A percentile compares a stretch with the other conserved stretches of the same genome.
Evolutionary conservation across 2,888 invertebrate species (phyloP).

Genomic region (Orthosia incerta): DNA sequence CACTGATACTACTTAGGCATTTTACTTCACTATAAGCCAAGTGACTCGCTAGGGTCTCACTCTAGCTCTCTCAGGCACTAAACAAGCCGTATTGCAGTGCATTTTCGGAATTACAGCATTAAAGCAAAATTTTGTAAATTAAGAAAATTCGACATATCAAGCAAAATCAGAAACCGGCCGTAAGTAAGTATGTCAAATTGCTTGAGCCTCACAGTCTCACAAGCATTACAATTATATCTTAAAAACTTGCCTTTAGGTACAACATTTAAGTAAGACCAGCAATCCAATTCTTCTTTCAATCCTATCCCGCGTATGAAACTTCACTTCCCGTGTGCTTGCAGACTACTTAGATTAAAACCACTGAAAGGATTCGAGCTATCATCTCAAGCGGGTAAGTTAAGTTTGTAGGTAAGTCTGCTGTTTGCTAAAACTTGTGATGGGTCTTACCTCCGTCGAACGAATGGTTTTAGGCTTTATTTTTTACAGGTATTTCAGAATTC

Average conservation of each 20-base stretch:
- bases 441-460: constrained; percentile 4
- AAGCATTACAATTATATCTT: not conserved
- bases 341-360: constrained; percentile 43
- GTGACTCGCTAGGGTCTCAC: not conserved
- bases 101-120: not conserved
- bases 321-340: constrained; percentile 14
- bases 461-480: not conserved
- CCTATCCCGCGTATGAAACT: constrained; percentile 12
- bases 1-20: not conserved
- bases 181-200: too few relatives aligned
- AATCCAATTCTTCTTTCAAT: constrained; percentile 5
- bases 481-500: not conserved
- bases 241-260: not conserved
- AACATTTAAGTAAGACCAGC: not conserved
- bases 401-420: not conserved
- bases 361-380: constrained; percentile 41
- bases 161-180: too few relatives aligned
- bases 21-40: not conserved
- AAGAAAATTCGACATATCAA: too few relatives aligned
- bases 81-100: too few relatives aligned
- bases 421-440: constrained; percentile 24
- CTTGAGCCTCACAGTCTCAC: not conserved
- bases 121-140: not conserved
- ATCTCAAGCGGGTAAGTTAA: constrained; percentile 22
- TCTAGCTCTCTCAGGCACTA: too few relatives aligned